Conservation (phyloP, 2,797 vertebrate species). For the Peromyscus nudipes region DNA sequence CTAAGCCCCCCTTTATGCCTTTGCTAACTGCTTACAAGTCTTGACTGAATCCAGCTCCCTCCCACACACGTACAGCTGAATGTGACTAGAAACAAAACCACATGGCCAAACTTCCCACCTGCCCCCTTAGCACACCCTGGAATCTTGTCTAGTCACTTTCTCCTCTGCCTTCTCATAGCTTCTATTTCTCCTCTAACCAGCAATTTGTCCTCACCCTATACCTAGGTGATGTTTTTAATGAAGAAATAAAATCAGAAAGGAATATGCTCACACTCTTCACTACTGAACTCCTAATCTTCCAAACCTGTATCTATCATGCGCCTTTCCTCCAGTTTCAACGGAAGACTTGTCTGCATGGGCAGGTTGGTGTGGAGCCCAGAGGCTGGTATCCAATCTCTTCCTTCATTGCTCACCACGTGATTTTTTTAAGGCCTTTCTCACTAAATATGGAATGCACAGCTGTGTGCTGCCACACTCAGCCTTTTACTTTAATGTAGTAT, state of each 20-base stretch:
- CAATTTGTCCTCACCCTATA: not conserved
- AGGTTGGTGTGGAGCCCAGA: not conserved
- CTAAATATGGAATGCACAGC: not conserved
- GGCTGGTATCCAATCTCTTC: not conserved
- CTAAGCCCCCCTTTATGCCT: not conserved
- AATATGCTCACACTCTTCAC: not conserved
- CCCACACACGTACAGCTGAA: not conserved
- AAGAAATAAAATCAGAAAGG: constrained; percentile 25
- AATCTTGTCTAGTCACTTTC: not conserved
- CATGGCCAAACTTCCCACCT: not conserved
- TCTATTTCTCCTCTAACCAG: not conserved
- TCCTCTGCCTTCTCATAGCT: constrained; percentile 17
- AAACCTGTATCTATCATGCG: not conserved
- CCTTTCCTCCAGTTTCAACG: not conserved
- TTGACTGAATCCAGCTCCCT: not conserved
- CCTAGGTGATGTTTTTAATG: not conserved
- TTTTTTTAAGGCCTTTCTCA: not conserved
- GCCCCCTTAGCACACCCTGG: not conserved
- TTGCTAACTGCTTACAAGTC: not conserved
- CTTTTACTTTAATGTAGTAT: not conserved
- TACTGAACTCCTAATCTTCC: constrained; percentile 10
- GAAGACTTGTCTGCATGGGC: not conserved
- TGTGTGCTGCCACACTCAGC: not conserved
- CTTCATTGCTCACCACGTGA: not conserved
- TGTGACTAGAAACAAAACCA: not conserved